Conservation (phyloP, 2,113 vertebrate genomes). For the Xiphorhynchus elegans region DNA sequence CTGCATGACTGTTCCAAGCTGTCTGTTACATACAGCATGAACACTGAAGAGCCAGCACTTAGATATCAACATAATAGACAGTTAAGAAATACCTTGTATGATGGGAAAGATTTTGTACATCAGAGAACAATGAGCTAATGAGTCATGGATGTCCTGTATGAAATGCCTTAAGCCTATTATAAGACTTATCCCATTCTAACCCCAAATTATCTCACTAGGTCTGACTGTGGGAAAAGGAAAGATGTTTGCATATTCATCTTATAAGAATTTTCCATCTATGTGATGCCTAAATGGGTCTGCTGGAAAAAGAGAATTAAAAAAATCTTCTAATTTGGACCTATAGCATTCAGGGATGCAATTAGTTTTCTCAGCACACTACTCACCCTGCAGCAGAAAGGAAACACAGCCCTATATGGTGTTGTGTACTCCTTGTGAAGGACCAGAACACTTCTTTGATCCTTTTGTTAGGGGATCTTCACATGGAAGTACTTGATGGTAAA, state of each 20-base stretch:
- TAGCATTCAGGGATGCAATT: neutral
- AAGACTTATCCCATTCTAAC: neutral
- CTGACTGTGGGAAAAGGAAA: neutral
- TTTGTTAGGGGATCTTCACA: neutral
- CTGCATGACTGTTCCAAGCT: neutral
- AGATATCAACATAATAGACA: conserved; percentile 1
- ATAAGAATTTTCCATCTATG: neutral
- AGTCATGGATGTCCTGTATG: conserved; percentile 3
- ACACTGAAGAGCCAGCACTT: neutral
- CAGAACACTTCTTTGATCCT: neutral
- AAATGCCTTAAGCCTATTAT: neutral
- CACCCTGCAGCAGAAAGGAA: neutral
- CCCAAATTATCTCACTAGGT: neutral
- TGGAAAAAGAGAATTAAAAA: neutral
- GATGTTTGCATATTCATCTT: neutral
- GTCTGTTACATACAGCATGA: neutral
- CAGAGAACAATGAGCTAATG: neutral
- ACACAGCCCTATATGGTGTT: neutral
- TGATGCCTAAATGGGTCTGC: neutral
- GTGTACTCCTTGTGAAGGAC: neutral
- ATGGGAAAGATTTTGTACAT: neutral
- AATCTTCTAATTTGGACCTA: neutral
- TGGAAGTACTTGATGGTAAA: neutral
- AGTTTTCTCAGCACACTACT: neutral
- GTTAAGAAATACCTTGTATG: neutral